Conservation (phyloP, 1,140 invertebrate species). For the Trachelipus rathkii region DNA sequence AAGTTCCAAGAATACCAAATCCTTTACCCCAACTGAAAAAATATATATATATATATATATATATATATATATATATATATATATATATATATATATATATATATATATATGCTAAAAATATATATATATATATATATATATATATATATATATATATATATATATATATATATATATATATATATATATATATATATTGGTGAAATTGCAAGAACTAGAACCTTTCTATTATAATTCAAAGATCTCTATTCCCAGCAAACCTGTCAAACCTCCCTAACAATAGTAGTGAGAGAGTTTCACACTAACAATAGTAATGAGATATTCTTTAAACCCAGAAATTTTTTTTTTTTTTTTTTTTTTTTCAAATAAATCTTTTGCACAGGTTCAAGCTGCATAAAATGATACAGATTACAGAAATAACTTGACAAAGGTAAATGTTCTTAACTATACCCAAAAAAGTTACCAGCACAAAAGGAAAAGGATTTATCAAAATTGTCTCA, state of each 20-base stretch:
- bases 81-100: background rate
- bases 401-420: too few species aligned
- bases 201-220: background rate
- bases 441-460: too few species aligned
- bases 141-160: slow-evolving; percentile 10
- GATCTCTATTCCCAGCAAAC: background rate
- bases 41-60: background rate
- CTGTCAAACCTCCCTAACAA: background rate
- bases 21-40: background rate
- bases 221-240: background rate
- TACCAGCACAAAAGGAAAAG: too few species aligned
- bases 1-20: background rate
- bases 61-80: background rate
- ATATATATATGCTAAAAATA: background rate
- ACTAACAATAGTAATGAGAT: background rate
- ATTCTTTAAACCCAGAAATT: too few species aligned
- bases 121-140: background rate
- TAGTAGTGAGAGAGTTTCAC: background rate
- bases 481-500: too few species aligned
- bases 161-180: slow-evolving; percentile 6
- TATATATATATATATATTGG: background rate
- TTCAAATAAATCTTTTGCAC: too few species aligned
- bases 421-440: too few species aligned
- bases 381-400: too few species aligned
- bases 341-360: too few species aligned